Conservation (phyloP, 2,797 vertebrate species). For the Geotrypetes seraphini region DNA sequence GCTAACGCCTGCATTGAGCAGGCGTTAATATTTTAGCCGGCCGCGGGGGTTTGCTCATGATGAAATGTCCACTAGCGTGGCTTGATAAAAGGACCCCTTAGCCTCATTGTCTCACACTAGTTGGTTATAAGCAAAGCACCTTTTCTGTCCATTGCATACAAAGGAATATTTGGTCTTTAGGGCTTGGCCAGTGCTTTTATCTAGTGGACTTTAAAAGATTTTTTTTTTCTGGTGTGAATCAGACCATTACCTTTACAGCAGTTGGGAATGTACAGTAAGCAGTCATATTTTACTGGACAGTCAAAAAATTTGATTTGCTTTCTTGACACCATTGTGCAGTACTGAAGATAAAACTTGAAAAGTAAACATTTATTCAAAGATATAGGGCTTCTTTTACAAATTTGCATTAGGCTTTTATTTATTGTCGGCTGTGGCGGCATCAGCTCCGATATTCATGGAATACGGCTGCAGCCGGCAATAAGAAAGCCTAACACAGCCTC, state of each 20-base stretch:
- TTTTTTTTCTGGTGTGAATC: constrained; percentile 50
- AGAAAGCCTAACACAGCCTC: too few species aligned
- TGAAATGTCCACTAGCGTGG: too few species aligned
- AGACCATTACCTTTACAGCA: constrained; percentile 32
- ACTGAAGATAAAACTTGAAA: constrained; percentile 13
- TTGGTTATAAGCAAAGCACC: constrained; percentile 28
- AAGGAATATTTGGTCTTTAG: constrained; percentile 23
- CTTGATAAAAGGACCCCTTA: too few species aligned
- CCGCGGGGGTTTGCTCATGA: too few species aligned
- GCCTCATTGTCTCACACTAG: constrained; percentile 26
- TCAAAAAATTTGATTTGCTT: constrained; percentile 26
- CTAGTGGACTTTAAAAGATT: constrained; percentile 61
- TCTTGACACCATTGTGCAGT: constrained; percentile 19
- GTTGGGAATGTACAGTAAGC: background rate
- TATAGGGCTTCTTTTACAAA: too few species aligned
- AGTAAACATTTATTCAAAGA: constrained; percentile 20
- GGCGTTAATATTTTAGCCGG: too few species aligned
- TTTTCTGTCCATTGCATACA: constrained; percentile 34
- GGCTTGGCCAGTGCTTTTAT: constrained; percentile 42
- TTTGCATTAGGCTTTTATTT: too few species aligned
- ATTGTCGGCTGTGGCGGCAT: too few species aligned
- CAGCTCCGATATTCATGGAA: too few species aligned
- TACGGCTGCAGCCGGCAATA: too few species aligned
- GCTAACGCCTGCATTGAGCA: too few species aligned
- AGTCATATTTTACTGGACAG: constrained; percentile 1